Evolutionary conservation across 1,140 invertebrate species (phyloP).

Genomic region (Orchesella cincta): DNA sequence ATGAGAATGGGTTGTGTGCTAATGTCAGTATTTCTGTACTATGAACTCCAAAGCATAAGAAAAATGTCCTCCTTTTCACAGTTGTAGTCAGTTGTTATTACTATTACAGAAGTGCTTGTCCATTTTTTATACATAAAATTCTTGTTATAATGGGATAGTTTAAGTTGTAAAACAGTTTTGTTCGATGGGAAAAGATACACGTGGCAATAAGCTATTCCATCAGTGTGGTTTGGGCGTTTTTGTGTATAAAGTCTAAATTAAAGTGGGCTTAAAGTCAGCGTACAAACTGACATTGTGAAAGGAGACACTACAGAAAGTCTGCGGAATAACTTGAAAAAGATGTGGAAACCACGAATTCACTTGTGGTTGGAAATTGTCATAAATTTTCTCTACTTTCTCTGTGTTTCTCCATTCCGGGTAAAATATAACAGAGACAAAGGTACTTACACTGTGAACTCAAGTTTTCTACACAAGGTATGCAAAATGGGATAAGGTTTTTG

Average conservation of each 20-base stretch:
- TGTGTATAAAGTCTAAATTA: no score
- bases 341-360: not conserved
- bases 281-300: not conserved
- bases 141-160: no score
- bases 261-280: not conserved
- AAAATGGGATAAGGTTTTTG: not conserved
- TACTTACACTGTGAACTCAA: not conserved
- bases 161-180: no score
- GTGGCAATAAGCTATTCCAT: not conserved
- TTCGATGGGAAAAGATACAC: not conserved
- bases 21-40: no score
- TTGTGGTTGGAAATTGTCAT: not conserved
- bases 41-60: no score
- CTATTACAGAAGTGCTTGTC: no score
- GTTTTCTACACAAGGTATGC: not conserved
- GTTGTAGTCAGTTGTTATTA: no score
- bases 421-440: not conserved
- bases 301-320: no score
- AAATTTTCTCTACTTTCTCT: slow-evolving; percentile 10
- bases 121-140: no score
- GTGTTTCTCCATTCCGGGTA: not conserved
- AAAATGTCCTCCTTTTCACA: no score
- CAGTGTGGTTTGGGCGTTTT: not conserved
- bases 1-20: no score
- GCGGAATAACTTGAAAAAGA: not conserved